Conservation (phyloP, 2,888 invertebrate genomes). For the Stenoptilia bipunctidactyla region DNA sequence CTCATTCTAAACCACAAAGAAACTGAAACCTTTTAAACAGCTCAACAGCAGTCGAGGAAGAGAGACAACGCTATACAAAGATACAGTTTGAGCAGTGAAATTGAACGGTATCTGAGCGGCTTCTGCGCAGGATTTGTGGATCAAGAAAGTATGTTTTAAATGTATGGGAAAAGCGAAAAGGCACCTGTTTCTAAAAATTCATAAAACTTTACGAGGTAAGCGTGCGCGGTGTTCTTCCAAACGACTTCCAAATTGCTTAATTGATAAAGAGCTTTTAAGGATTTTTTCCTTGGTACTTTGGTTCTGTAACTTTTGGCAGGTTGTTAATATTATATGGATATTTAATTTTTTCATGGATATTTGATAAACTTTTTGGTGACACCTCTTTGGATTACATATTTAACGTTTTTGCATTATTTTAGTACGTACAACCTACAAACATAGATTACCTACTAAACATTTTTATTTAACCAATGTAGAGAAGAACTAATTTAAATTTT, state of each 20-base stretch:
- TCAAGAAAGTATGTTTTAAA: neutral
- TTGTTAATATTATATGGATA: no score
- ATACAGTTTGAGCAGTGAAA: neutral
- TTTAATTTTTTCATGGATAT: no score
- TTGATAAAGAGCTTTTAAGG: neutral
- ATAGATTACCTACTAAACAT: no score
- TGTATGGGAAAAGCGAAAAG: constrained; percentile 36
- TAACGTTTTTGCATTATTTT: no score
- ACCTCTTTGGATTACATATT: no score
- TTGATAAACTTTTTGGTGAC: no score
- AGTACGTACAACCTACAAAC: no score
- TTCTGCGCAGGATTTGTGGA: neutral
- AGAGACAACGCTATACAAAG: neutral
- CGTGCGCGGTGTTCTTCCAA: constrained; percentile 20
- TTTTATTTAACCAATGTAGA: no score
- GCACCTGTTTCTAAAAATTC: constrained; percentile 56
- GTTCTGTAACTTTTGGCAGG: no score
- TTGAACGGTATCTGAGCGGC: constrained; percentile 22
- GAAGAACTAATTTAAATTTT: no score
- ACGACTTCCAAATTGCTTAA: no score
- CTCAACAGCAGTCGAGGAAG: neutral
- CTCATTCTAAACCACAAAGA: neutral
- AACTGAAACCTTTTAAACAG: neutral
- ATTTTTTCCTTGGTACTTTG: neutral
- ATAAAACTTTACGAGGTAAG: constrained; percentile 30